Conservation (phyloP, 2,888 invertebrate species). For the Ectobius pallidus region DNA sequence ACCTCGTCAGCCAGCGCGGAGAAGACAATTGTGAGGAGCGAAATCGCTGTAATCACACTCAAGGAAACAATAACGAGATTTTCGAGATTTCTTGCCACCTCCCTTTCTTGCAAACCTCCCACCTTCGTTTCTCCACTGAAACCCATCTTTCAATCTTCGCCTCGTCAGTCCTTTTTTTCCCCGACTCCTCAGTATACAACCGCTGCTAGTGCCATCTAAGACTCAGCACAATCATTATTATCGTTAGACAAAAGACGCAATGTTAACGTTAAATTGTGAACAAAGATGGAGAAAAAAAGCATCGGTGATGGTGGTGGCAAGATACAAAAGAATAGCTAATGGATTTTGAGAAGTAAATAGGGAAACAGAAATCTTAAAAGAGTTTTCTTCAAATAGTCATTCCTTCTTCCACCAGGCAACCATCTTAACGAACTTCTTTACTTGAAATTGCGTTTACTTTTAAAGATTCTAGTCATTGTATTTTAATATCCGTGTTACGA, state of each 20-base stretch:
- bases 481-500: too few species aligned
- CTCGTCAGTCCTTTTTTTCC: not conserved
- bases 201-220: slow-evolving; percentile 16
- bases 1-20: slow-evolving; percentile 6
- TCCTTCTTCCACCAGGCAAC: too few species aligned
- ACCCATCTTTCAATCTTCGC: slow-evolving; percentile 25
- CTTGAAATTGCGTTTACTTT: not conserved
- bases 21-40: slow-evolving; percentile 23
- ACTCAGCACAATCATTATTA: slow-evolving; percentile 26
- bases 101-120: not conserved
- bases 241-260: slow-evolving; percentile 25
- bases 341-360: slow-evolving; percentile 12
- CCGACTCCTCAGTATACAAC: not conserved
- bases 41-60: slow-evolving; percentile 30
- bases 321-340: not conserved
- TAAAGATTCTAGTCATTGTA: too few species aligned
- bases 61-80: slow-evolving; percentile 30
- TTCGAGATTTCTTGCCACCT: slow-evolving; percentile 27
- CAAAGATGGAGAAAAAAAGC: not conserved
- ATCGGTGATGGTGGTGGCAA: not conserved
- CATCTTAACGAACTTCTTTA: not conserved
- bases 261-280: slow-evolving; percentile 17
- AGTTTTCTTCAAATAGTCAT: not conserved
- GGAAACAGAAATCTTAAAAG: not conserved
- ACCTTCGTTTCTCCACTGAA: slow-evolving; percentile 12